Base-by-base conservation (phyloP, 2,888 invertebrate genomes). In the Drosophila picticornis region DNA sequence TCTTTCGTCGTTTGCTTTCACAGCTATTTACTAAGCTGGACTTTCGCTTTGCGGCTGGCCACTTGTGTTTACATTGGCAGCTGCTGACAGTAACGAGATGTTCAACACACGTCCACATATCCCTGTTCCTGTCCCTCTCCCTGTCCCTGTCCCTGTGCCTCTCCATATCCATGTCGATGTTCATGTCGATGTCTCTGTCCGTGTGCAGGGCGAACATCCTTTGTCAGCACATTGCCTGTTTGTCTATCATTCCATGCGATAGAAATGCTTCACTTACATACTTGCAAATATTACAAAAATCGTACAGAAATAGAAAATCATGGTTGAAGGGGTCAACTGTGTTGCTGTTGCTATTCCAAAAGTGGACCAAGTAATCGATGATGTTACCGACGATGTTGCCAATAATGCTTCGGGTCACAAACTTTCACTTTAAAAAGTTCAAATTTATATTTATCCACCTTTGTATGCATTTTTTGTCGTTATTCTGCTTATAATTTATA, bases 61-160 rank as follows among this genome's bases (percentile, higher is more conserved):
- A 88, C 84, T 87, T 90, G 81, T 87, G 87, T 87, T 87, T 90
- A 90, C 87, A 90, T 78, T 90, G 87, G 77, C 87, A 90, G 86
- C 77, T 83, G 81, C 83, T 88, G 87, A 87, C 87, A 87, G 87
- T 87, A 87, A 87, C 87, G 87, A 87, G 87, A 86, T 90, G 84
- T 88, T 87, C 88, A 77, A 83, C 86, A 84, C 90, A 84, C 90
- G 72, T 88, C 68, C 83, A 70, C 77, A 71, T 73, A 75, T 88
- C 62, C 78, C 13, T 52, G 55, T 38, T 31, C 75, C 58, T 40
- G 53, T 53, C 32, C 75, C 58, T 40, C 51, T 53, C 32, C 48
- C 52, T 32, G 11, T 0, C 16, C 36, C n/a, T 48, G 25, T 56
- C 25, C 16, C 19, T 34, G 48, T 36, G n/a, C 4, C 46, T 34